phyloP scores from a whole-genome alignment of 2,113 vertebrate genomes.

The Mormyrus iriodes region DNA sequence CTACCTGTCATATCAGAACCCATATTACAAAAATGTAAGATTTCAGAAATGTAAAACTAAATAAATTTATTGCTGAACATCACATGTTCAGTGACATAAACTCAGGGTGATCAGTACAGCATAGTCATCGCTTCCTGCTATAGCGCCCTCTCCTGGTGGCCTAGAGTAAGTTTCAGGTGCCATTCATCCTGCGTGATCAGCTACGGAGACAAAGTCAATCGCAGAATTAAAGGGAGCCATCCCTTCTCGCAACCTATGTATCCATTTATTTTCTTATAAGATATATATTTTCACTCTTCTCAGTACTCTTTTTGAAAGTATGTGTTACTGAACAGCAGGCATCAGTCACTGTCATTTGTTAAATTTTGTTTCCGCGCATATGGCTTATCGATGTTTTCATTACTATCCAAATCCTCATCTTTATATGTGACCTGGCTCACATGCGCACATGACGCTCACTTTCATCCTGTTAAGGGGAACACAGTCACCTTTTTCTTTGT shows the following conservation, averaged over 20 bases:
- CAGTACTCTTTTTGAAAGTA: constrained; percentile 60
- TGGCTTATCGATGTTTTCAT: constrained; percentile 74
- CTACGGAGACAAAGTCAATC: neutral
- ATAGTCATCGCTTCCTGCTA: neutral
- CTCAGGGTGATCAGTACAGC: neutral
- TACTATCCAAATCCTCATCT: constrained; percentile 70
- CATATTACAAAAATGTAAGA: neutral
- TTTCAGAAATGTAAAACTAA: neutral
- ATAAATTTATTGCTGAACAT: neutral
- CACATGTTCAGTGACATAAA: neutral
- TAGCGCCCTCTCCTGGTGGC: neutral
- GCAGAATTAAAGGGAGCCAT: neutral
- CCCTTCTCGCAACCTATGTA: neutral
- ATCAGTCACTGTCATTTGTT: constrained; percentile 76
- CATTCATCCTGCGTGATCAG: neutral
- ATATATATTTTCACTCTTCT: constrained; percentile 33
- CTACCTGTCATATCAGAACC: neutral
- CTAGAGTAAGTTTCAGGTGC: neutral
- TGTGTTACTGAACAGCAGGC: constrained; percentile 67
- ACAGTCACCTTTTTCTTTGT: constrained; percentile 73
- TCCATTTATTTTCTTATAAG: neutral
- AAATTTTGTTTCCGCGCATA: constrained; percentile 70
- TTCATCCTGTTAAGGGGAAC: constrained; percentile 67
- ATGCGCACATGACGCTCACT: constrained; percentile 68
- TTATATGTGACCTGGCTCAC: constrained; percentile 57